These are phyloP conservation scores for Vicugna pacos DNA, from an alignment of 2,113 vertebrate genomes.

Conservation along the genomic window DNA sequence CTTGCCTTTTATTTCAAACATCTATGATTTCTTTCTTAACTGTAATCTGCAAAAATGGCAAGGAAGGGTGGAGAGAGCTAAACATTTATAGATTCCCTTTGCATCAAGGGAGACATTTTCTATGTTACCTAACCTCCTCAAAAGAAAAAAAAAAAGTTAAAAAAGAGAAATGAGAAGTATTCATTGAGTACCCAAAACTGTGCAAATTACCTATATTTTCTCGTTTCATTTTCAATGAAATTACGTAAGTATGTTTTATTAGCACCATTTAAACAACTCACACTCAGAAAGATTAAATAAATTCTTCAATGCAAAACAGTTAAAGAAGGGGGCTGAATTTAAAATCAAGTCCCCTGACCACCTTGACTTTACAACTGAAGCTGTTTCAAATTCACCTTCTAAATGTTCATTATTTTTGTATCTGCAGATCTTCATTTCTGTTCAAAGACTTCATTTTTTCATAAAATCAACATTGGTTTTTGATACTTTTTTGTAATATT, in stretches of 20 bases:
- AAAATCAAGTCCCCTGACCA: neutral
- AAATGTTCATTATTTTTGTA: neutral
- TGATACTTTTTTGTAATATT: neutral
- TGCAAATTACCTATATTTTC: neutral
- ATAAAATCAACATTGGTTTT: neutral
- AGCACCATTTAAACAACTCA: neutral
- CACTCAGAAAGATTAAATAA: neutral
- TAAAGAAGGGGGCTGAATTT: neutral
- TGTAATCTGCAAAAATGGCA: neutral
- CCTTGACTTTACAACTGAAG: neutral
- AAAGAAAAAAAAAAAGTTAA: neutral
- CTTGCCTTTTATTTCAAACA: neutral
- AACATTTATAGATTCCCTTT: neutral
- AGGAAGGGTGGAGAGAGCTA: neutral
- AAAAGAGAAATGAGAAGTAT: neutral
- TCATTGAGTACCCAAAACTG: neutral
- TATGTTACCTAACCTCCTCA: neutral
- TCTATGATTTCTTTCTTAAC: neutral
- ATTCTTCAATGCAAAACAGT: neutral
- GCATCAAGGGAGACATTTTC: neutral
- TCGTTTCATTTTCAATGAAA: conserved; percentile 7
- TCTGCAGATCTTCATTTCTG: neutral
- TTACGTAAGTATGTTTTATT: neutral
- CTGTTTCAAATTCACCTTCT: neutral
- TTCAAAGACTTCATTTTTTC: neutral